phyloP scores from a whole-genome alignment of 2,888 invertebrate genomes.

The Pyrocoelia pectoralis region DNA sequence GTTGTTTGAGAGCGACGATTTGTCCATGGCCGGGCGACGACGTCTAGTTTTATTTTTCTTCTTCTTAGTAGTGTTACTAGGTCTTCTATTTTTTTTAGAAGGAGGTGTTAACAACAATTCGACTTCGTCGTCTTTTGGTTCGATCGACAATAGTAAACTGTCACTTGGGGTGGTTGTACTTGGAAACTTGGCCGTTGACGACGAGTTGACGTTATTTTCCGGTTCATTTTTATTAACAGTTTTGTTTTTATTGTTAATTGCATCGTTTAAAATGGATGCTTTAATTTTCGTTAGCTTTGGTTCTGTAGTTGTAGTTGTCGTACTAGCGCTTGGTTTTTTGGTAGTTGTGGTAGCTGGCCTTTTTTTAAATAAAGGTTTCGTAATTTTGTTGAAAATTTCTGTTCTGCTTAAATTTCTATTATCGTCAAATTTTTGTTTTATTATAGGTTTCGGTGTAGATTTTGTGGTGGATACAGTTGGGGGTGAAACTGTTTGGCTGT shows the following conservation, averaged over 20 bases:
- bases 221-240: conserved; percentile 56
- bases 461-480: conserved; percentile 47
- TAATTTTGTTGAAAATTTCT: conserved; percentile 35
- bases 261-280: conserved; percentile 17
- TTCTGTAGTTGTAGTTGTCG: conserved; percentile 50
- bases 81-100: conserved; percentile 46
- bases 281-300: conserved; percentile 23
- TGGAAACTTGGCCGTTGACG: conserved; percentile 8
- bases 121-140: conserved; percentile 56
- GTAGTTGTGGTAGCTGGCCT: conserved; percentile 50
- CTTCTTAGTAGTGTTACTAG: conserved; percentile 66
- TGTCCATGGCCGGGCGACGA: conserved; percentile 56
- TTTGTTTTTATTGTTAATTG: conserved; percentile 44
- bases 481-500: conserved; percentile 58
- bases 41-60: conserved; percentile 69
- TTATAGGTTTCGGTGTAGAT: conserved; percentile 44
- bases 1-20: conserved; percentile 46
- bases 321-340: conserved; percentile 45
- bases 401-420: conserved; percentile 37
- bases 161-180: conserved; percentile 27
- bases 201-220: conserved; percentile 61
- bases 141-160: conserved; percentile 32
- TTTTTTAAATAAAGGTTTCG: conserved; percentile 53
- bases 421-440: conserved; percentile 39
- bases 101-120: conserved; percentile 46